Conservation (phyloP, 1,140 invertebrate genomes). For the Drosophila athabasca region DNA sequence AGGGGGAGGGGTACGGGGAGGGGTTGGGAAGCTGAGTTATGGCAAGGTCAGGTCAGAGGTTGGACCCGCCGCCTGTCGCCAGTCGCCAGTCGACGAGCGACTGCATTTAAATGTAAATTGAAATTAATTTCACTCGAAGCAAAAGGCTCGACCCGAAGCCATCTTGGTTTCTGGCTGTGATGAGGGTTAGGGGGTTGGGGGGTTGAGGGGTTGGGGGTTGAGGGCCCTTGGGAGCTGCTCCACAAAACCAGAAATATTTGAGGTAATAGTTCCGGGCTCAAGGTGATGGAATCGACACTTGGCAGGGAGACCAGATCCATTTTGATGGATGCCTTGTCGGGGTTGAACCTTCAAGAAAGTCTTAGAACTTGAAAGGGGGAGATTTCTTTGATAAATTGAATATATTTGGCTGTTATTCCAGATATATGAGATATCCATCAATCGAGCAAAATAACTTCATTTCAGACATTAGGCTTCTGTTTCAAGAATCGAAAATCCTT, state of each 20-base stretch:
- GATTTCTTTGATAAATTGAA: too few relatives aligned
- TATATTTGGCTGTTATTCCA: too few relatives aligned
- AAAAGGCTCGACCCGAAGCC: constrained; percentile 42
- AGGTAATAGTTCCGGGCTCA: constrained; percentile 9
- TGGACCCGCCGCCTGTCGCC: constrained; percentile 45
- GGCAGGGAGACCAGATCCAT: constrained; percentile 17
- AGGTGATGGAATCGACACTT: constrained; percentile 56
- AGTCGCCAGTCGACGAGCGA: constrained; percentile 50
- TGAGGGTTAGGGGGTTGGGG: constrained; percentile 61
- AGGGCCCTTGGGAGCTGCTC: neutral
- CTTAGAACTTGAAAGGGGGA: too few relatives aligned
- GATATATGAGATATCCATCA: too few relatives aligned
- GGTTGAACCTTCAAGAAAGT: too few relatives aligned
- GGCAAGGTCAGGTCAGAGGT: constrained; percentile 69
- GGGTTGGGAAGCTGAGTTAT: constrained; percentile 3
- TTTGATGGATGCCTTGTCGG: too few relatives aligned
- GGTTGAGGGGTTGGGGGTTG: too few relatives aligned
- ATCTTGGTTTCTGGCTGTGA: constrained; percentile 41
- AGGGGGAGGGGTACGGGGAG: neutral
- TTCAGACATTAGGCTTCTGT: too few relatives aligned
- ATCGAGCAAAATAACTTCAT: too few relatives aligned
- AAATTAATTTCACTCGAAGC: constrained; percentile 69
- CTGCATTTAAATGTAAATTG: constrained; percentile 81
- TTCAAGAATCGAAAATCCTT: too few relatives aligned
- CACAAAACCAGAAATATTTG: constrained; percentile 7